phyloP scores from a whole-genome alignment of 2,797 vertebrate species.

The Cyprinella venusta region DNA sequence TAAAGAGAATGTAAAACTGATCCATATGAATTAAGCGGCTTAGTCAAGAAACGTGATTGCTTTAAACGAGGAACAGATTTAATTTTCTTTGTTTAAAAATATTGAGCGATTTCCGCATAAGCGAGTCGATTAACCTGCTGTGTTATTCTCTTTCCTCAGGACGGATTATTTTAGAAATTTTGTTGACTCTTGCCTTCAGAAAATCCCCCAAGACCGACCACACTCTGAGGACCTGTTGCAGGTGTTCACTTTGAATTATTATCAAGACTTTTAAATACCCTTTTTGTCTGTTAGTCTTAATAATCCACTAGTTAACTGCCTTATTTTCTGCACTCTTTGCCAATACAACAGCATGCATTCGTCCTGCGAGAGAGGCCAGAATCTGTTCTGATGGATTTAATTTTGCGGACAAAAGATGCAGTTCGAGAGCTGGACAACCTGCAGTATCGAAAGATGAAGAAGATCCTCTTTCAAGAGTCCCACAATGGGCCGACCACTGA shows the following conservation, averaged over 20 bases:
- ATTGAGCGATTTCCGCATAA: not conserved
- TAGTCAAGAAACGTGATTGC: too few species aligned
- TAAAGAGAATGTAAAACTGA: too few species aligned
- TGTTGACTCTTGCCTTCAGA: slow-evolving; percentile 98
- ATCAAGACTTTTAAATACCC: not conserved
- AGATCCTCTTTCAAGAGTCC: slow-evolving; percentile 97
- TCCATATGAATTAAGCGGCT: too few species aligned
- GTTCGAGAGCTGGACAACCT: slow-evolving; percentile 98
- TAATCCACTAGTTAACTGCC: not conserved
- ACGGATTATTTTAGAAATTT: slow-evolving; percentile 99
- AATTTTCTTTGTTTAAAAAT: not conserved
- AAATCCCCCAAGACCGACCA: slow-evolving; percentile 97
- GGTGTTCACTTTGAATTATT: slow-evolving; percentile 69
- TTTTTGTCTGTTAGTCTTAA: not conserved
- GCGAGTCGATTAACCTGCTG: not conserved
- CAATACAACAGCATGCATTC: slow-evolving; percentile 88
- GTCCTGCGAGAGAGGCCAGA: slow-evolving; percentile 93
- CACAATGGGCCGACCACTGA: slow-evolving; percentile 94
- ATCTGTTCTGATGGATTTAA: slow-evolving; percentile 96
- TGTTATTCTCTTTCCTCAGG: slow-evolving; percentile 76
- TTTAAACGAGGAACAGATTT: too few species aligned
- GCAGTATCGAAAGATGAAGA: slow-evolving; percentile 99
- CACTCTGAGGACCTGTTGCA: slow-evolving; percentile 97
- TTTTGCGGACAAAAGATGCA: slow-evolving; percentile 97
- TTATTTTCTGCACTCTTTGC: not conserved